These are phyloP conservation scores for Mongoloraphidia duomilia DNA, from an alignment of 2,888 invertebrate species.

Conservation along the genomic window DNA sequence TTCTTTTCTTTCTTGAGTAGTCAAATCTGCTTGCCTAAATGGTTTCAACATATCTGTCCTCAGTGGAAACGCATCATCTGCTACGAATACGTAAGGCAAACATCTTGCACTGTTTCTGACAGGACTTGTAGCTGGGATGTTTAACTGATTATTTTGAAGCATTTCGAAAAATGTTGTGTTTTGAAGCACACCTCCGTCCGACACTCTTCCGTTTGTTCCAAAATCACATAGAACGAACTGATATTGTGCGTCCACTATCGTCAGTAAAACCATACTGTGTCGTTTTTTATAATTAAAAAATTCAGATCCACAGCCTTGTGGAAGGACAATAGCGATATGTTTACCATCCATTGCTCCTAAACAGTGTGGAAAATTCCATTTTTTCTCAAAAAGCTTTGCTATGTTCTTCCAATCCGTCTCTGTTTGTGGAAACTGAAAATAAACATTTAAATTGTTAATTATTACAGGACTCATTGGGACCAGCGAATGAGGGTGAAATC, in stretches of 20 bases:
- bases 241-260: constrained; percentile 17
- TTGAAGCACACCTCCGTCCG: constrained; percentile 16
- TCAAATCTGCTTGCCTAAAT: constrained; percentile 7
- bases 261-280: constrained; percentile 14
- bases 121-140: constrained; percentile 6
- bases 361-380: constrained; percentile 16
- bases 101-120: constrained; percentile 5
- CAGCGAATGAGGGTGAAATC: no score
- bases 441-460: background rate
- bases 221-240: constrained; percentile 15
- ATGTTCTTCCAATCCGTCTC: constrained; percentile 13
- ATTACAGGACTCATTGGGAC: background rate
- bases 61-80: constrained; percentile 16
- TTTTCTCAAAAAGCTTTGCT: constrained; percentile 14
- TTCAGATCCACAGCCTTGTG: constrained; percentile 15
- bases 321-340: constrained; percentile 15
- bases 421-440: constrained; percentile 13
- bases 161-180: constrained; percentile 14
- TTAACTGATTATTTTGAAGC: constrained; percentile 4
- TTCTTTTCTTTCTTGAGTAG: constrained; percentile 9
- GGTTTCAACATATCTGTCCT: constrained; percentile 14
- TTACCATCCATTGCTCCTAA: constrained; percentile 18
- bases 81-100: constrained; percentile 14
- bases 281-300: constrained; percentile 18
- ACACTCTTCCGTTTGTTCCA: constrained; percentile 16